Conservation (phyloP, 2,797 vertebrate species). For the Crocidura indochinensis region DNA sequence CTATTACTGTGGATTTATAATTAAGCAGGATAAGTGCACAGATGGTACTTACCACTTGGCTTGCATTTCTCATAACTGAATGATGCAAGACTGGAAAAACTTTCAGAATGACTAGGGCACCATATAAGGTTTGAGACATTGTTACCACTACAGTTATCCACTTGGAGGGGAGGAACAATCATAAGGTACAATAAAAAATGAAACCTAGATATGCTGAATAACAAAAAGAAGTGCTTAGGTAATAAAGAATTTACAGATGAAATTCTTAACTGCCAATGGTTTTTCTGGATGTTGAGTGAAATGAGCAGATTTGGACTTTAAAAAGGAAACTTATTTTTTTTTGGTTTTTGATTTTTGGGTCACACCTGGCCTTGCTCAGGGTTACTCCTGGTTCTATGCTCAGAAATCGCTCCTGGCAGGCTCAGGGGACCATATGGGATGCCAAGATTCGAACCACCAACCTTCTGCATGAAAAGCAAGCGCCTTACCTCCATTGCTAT, state of each 20-base stretch:
- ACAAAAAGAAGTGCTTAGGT: not conserved
- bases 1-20: slow-evolving; percentile 60
- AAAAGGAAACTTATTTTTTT: too few species aligned
- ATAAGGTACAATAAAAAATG: not conserved
- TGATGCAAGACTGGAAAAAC: slow-evolving; percentile 27
- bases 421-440: too few species aligned
- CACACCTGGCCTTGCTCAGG: too few species aligned
- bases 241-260: not conserved
- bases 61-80: slow-evolving; percentile 51
- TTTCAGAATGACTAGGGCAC: not conserved
- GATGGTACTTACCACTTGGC: not conserved
- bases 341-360: too few species aligned
- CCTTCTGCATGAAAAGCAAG: too few species aligned
- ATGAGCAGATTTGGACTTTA: too few species aligned
- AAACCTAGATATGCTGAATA: not conserved
- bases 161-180: slow-evolving; percentile 13
- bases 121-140: not conserved
- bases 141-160: not conserved
- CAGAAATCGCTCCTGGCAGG: too few species aligned
- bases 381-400: too few species aligned
- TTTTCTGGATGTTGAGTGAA: not conserved
- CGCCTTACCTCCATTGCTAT: too few species aligned
- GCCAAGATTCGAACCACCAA: too few species aligned
- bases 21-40: slow-evolving; percentile 26
- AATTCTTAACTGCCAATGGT: not conserved